Conservation (phyloP, 2,113 vertebrate genomes). For the Vombatus ursinus region DNA sequence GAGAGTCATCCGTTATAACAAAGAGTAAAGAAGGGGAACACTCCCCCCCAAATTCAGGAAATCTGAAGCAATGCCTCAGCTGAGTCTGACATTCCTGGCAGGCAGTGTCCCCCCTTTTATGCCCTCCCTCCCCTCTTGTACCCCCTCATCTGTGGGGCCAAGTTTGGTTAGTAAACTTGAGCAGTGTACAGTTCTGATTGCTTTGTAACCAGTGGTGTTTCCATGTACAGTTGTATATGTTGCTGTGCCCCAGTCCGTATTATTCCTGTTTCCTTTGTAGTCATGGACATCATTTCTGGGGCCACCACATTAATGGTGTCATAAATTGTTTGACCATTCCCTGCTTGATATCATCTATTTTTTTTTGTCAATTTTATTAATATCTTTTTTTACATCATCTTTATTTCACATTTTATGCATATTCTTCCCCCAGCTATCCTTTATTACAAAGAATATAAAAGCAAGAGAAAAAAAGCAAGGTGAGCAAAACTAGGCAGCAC, state of each 20-base stretch:
- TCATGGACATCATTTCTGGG: not conserved
- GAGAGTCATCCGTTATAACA: not conserved
- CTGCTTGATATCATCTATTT: not conserved
- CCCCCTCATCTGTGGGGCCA: not conserved
- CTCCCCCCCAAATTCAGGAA: not conserved
- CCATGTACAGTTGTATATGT: not conserved
- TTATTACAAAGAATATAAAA: not conserved
- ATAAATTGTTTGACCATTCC: not conserved
- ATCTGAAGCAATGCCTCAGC: not conserved
- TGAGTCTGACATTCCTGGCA: not conserved
- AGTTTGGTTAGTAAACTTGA: not conserved
- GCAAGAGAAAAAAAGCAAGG: not conserved
- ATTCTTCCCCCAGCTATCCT: not conserved
- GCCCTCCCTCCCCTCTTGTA: rapidly evolving
- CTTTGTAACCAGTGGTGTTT: not conserved
- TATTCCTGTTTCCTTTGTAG: not conserved
- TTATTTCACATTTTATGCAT: not conserved
- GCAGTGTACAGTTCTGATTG: not conserved
- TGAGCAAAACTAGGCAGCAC: not conserved
- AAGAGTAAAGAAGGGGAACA: not conserved
- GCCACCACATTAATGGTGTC: not conserved
- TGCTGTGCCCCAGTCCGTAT: not conserved
- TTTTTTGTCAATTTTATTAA: not conserved
- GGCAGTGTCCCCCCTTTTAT: not conserved
- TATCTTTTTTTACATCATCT: not conserved